A percentile compares a stretch with the other conserved stretches of the same genome.
Conservation (phyloP, 1,140 invertebrate species). For the Copidosoma floridanum region DNA sequence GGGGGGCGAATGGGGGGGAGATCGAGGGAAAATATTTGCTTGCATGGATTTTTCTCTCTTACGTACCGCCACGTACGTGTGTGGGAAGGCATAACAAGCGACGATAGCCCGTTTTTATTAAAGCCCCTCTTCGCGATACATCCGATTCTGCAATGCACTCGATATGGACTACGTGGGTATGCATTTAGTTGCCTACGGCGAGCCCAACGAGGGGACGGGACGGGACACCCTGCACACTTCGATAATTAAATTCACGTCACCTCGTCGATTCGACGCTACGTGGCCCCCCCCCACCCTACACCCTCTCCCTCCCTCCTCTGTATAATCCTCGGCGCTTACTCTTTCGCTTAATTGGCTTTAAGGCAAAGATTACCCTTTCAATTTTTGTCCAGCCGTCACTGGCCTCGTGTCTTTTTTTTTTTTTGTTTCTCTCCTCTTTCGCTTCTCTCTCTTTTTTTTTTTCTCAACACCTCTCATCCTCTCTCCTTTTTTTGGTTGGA, state of each 20-base stretch:
- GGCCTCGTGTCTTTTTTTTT: background rate
- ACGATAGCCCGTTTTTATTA: slow-evolving; percentile 45
- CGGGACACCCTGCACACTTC: slow-evolving; percentile 22
- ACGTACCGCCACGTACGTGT: too few relatives aligned
- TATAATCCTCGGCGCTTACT: slow-evolving; percentile 26
- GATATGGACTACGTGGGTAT: background rate
- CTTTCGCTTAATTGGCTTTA: slow-evolving; percentile 31
- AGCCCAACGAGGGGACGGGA: background rate
- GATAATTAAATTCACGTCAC: slow-evolving; percentile 41
- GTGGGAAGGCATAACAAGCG: too few relatives aligned
- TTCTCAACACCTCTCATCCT: background rate
- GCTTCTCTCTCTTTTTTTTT: background rate
- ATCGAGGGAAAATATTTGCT: slow-evolving; percentile 48
- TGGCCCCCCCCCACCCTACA: background rate
- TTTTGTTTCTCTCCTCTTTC: background rate
- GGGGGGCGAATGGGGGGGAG: background rate
- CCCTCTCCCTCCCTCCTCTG: background rate
- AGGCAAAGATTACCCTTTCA: slow-evolving; percentile 28
- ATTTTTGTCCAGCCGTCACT: slow-evolving; percentile 15
- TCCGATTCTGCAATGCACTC: slow-evolving; percentile 25
- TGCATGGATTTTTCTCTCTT: slow-evolving; percentile 50
- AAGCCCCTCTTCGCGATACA: slow-evolving; percentile 38
- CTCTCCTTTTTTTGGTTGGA: background rate
- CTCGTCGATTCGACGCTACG: slow-evolving; percentile 32
- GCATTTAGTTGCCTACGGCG: background rate